Conservation (phyloP, 1,140 invertebrate genomes). For the Mylabris phalerata region DNA sequence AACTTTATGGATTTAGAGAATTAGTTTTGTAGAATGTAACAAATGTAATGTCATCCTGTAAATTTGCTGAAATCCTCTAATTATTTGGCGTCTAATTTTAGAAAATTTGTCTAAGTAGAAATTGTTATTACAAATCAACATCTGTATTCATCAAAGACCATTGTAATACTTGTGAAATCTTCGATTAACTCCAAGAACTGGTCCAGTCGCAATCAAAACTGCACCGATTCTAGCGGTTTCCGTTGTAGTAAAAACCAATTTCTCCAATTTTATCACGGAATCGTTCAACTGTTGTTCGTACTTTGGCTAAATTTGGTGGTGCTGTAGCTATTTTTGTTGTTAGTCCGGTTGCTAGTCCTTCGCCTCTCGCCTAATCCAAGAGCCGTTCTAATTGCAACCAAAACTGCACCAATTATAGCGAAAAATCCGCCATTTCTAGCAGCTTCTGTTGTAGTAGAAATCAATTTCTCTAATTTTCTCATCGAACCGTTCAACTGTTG, state of each 20-base stretch:
- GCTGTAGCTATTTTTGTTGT: constrained; percentile 13
- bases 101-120: no score
- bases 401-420: constrained; percentile 29
- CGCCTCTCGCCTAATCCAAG: background rate
- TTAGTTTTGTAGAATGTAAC: no score
- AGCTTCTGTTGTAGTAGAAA: constrained; percentile 17
- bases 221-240: constrained; percentile 24
- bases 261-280: background rate
- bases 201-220: constrained; percentile 34
- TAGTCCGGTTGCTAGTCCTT: constrained; percentile 39
- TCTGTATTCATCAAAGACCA: no score
- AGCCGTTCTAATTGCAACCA: constrained; percentile 21
- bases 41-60: no score
- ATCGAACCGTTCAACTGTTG: constrained; percentile 16
- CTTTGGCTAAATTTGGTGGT: constrained; percentile 26
- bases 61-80: no score
- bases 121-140: no score
- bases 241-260: constrained; percentile 22
- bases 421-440: constrained; percentile 1
- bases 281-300: constrained; percentile 19
- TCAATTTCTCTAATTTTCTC: constrained; percentile 14
- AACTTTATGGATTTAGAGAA: no score
- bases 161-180: no score
- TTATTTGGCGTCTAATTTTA: no score
- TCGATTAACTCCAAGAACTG: constrained; percentile 8